Conservation (phyloP, 1,140 invertebrate genomes). For the Gonioctena quinquepunctata region DNA sequence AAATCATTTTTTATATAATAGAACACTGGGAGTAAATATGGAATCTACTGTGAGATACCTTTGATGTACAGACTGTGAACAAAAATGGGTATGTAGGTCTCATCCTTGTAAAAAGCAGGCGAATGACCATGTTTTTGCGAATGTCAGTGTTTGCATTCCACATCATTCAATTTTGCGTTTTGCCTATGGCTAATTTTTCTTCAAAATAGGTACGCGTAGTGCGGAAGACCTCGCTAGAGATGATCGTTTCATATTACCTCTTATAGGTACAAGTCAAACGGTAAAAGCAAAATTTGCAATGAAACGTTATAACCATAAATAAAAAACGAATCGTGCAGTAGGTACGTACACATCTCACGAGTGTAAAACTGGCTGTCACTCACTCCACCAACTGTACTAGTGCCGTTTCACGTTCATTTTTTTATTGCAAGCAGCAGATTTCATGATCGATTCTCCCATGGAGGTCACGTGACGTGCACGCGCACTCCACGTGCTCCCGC, state of each 20-base stretch:
- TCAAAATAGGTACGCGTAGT: no score
- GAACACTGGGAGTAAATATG: no score
- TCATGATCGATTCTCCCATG: background rate
- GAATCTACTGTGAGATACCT: no score
- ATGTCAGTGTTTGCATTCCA: background rate
- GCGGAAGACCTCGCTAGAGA: no score
- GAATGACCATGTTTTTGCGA: no score
- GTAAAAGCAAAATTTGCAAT: background rate
- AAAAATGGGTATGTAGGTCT: no score
- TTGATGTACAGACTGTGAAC: no score
- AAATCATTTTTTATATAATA: no score
- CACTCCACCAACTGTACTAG: background rate
- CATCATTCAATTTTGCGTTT: background rate
- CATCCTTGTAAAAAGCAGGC: no score
- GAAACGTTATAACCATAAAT: background rate
- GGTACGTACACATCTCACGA: conserved; percentile 10
- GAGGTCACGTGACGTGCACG: conserved; percentile 13
- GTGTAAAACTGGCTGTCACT: background rate
- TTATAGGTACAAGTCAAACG: background rate
- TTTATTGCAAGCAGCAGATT: background rate
- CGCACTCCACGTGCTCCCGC: conserved; percentile 9
- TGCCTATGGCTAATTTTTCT: no score
- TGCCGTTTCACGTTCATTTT: background rate
- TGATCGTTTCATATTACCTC: no score
- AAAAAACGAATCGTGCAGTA: background rate